Evolutionary conservation across 2,113 vertebrate genomes (phyloP).

Genomic region (Siniperca knerii): DNA sequence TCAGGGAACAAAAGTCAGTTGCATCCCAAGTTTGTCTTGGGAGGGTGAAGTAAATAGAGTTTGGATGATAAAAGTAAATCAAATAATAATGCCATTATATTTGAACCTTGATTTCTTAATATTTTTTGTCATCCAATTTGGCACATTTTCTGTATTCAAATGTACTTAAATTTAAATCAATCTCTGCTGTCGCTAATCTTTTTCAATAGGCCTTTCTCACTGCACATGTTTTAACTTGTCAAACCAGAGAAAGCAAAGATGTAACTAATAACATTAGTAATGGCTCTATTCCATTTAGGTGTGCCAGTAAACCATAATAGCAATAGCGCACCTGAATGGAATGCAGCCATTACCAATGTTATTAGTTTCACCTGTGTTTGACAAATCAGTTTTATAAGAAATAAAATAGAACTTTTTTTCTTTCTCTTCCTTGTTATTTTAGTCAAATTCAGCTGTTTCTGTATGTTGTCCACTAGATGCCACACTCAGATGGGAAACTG

Average conservation of each 20-base stretch:
- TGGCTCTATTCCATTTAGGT: not conserved
- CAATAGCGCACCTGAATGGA: not conserved
- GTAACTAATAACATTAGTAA: not conserved
- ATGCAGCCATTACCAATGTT: not conserved
- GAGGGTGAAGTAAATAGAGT: not conserved
- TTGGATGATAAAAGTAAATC: not conserved
- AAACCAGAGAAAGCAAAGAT: not conserved
- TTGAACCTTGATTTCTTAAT: not conserved
- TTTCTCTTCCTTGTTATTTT: not conserved
- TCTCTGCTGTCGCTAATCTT: not conserved
- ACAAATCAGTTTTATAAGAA: not conserved
- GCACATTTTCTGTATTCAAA: not conserved
- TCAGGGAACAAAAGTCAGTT: not conserved
- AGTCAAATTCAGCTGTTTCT: not conserved
- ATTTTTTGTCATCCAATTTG: not conserved
- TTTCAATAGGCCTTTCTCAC: not conserved
- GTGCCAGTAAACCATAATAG: not conserved
- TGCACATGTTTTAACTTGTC: not conserved
- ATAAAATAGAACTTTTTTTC: not conserved
- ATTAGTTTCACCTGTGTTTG: not conserved
- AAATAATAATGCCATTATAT: not conserved
- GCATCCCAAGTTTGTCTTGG: not conserved
- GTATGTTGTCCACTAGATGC: slow-evolving; percentile 87
- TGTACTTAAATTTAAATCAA: not conserved
- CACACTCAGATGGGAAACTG: slow-evolving; percentile 83